Evolutionary conservation across 2,797 vertebrate genomes (phyloP).

Genomic region (Melanotaenia parkinsoni): DNA sequence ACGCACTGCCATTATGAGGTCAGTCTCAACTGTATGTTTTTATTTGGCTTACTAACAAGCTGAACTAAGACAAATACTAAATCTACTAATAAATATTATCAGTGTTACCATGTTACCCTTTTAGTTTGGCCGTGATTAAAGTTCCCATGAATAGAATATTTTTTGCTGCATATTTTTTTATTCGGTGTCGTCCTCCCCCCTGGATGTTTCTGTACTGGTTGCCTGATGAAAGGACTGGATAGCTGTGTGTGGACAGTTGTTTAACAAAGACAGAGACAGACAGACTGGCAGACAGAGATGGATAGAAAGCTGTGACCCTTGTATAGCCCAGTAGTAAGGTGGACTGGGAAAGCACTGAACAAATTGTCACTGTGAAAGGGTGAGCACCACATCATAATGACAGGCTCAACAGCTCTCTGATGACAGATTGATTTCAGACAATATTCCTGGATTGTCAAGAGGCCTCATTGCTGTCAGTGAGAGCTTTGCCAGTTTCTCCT

Average conservation of each 20-base stretch:
- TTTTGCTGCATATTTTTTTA: neutral
- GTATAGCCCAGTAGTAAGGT: conserved; percentile 52
- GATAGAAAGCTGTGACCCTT: conserved; percentile 67
- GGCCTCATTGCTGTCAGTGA: conserved; percentile 77
- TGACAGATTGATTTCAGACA: conserved; percentile 78
- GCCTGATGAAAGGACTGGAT: conserved; percentile 17
- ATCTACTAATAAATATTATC: neutral
- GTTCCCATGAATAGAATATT: neutral
- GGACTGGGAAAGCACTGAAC: conserved; percentile 70
- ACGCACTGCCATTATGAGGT: neutral
- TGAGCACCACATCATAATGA: conserved; percentile 75
- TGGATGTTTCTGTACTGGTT: conserved; percentile 22
- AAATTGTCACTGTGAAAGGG: conserved; percentile 77
- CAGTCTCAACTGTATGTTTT: neutral
- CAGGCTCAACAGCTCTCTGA: conserved; percentile 69
- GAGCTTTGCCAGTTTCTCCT: conserved; percentile 72
- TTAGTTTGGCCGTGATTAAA: neutral
- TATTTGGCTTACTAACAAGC: neutral
- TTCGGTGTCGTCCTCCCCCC: neutral
- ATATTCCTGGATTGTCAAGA: conserved; percentile 76
- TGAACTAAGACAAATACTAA: neutral
- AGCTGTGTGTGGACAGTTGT: conserved; percentile 34
- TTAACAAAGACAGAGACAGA: conserved; percentile 53
- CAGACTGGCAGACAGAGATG: conserved; percentile 54
- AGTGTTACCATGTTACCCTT: neutral